A percentile compares a stretch with the other conserved stretches of the same genome.
Conservation (phyloP, 1,140 invertebrate genomes). For the Euwallacea fornicatus region DNA sequence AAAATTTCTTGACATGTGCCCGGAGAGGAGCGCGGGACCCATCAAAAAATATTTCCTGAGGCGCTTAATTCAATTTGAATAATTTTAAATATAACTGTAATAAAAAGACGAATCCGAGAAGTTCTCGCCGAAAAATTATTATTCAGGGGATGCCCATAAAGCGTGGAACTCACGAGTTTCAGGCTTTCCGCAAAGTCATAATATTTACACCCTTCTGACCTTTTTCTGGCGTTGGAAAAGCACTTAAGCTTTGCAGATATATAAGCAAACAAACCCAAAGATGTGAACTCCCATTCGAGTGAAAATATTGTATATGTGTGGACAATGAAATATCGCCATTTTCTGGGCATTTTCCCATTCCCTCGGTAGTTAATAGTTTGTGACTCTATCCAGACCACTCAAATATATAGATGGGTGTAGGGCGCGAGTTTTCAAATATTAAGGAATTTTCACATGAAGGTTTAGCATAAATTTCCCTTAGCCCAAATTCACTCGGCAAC, state of each 20-base stretch:
- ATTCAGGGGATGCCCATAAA: conserved; percentile 7
- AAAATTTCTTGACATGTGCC: too few species aligned
- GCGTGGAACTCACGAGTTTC: conserved; percentile 9
- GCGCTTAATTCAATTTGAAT: too few species aligned
- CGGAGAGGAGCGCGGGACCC: too few species aligned
- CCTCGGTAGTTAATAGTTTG: not conserved
- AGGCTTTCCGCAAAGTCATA: conserved; percentile 14
- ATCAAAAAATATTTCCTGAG: too few species aligned
- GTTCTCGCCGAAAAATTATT: conserved; percentile 3
- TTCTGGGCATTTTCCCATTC: not conserved
- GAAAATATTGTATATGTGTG: conserved; percentile 15
- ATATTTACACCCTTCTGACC: conserved; percentile 18
- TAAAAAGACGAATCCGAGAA: not conserved
- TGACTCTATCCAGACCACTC: too few species aligned
- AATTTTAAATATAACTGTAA: not conserved
- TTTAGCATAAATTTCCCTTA: too few species aligned
- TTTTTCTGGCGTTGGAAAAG: conserved; percentile 17
- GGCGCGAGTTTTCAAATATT: too few species aligned
- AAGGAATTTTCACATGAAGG: too few species aligned
- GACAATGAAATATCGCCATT: conserved; percentile 1
- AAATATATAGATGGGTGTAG: too few species aligned
- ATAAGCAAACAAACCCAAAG: conserved; percentile 7
- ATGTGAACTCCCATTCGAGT: conserved; percentile 10
- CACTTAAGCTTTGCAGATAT: conserved; percentile 17
- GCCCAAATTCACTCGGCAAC: too few species aligned